These are phyloP conservation scores for Aelia acuminata DNA, from an alignment of 2,888 invertebrate genomes.

Conservation along the genomic window DNA sequence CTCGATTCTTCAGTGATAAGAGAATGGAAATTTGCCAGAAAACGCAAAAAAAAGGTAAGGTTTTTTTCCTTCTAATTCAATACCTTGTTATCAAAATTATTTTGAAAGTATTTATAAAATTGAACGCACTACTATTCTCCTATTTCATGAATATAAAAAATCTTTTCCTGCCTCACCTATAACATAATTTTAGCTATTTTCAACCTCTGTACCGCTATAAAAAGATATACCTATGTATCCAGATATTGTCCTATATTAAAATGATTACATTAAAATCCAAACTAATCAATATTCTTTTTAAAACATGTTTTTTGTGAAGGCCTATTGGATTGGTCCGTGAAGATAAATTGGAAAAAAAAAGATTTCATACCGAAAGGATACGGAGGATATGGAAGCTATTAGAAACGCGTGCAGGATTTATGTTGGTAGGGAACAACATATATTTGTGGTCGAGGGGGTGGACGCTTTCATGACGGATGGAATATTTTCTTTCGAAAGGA, in stretches of 20 bases:
- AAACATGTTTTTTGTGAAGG: no score
- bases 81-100: not conserved
- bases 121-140: not conserved
- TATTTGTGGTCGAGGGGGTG: not conserved
- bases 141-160: not conserved
- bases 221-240: no score
- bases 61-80: not conserved
- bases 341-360: no score
- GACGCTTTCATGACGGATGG: not conserved
- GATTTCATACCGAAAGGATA: no score
- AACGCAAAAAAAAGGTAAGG: not conserved
- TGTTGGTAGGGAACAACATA: not conserved
- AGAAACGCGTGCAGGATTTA: constrained; percentile 21
- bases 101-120: no score
- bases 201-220: no score
- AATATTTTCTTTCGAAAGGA: not conserved
- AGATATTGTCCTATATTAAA: no score
- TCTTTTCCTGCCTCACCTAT: not conserved
- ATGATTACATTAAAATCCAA: no score
- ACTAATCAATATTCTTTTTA: no score
- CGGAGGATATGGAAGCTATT: not conserved
- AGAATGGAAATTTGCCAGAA: not conserved
- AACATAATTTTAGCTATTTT: not conserved
- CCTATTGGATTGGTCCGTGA: no score
- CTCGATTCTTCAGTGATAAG: not conserved